Percentiles rank a stretch among this genome's conserved stretches.
phyloP scores from a whole-genome alignment of 2,888 invertebrate species.

The Synergus itoensis region DNA sequence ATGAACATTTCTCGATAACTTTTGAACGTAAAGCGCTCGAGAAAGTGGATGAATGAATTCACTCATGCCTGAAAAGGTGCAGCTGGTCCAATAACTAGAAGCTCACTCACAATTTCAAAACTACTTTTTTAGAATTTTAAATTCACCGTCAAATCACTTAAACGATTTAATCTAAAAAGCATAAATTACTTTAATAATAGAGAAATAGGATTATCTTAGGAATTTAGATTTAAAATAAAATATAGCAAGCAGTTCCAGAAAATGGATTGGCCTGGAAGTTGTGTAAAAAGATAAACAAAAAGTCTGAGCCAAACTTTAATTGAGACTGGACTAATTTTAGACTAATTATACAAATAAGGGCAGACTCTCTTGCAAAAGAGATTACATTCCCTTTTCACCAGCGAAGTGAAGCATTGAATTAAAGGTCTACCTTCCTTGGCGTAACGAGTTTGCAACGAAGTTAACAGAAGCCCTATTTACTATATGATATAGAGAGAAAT shows the following conservation, averaged over 20 bases:
- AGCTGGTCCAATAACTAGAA: conserved; percentile 20
- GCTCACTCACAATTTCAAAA: conserved; percentile 3
- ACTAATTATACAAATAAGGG: background rate
- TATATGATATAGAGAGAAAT: background rate
- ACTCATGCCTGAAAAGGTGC: conserved; percentile 18
- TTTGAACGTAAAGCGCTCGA: background rate
- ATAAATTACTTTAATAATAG: background rate
- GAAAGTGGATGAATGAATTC: conserved; percentile 22
- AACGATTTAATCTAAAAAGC: background rate
- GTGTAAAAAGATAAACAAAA: no score
- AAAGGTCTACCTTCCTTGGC: background rate
- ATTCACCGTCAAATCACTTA: background rate
- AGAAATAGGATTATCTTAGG: background rate
- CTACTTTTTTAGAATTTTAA: conserved; percentile 6
- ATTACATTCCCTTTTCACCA: background rate
- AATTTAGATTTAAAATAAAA: no score
- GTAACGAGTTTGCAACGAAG: background rate
- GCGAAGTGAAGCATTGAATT: background rate
- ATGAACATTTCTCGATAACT: background rate
- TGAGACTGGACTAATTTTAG: background rate
- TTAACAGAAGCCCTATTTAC: background rate
- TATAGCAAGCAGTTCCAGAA: no score
- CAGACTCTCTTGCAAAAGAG: no score
- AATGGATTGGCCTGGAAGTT: no score
- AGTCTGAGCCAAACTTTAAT: no score